Conservation (phyloP, 2,797 vertebrate species). For the Sebastes miniatus region DNA sequence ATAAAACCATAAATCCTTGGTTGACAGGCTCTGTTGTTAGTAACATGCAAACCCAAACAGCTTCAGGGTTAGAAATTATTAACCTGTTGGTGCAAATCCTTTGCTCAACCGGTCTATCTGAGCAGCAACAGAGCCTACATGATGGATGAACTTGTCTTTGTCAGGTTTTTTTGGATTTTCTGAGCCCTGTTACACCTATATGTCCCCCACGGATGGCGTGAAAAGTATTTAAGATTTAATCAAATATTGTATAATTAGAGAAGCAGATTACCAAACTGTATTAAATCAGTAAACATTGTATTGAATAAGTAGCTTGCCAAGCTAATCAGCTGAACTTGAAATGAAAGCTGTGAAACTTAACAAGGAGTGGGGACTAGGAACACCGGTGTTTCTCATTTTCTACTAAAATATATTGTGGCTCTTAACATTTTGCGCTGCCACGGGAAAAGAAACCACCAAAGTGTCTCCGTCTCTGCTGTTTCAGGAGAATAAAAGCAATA, state of each 20-base stretch:
- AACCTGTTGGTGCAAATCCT: conserved; percentile 12
- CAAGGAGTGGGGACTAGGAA: neutral
- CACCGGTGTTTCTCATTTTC: neutral
- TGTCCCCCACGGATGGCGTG: too few relatives aligned
- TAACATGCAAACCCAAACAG: neutral
- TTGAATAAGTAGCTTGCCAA: too few relatives aligned
- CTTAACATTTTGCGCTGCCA: neutral
- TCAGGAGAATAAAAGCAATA: neutral
- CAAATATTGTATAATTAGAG: neutral
- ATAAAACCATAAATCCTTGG: neutral
- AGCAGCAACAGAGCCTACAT: neutral
- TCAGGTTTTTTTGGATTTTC: neutral
- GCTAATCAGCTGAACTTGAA: neutral
- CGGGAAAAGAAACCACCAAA: neutral
- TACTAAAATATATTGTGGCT: neutral
- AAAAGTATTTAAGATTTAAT: neutral
- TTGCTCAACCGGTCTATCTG: neutral
- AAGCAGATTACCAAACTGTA: neutral
- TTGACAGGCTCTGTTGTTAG: neutral
- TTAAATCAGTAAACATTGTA: neutral
- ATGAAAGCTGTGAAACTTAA: conserved; percentile 9
- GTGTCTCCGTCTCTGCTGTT: neutral
- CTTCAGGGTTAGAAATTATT: neutral
- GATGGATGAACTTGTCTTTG: neutral
- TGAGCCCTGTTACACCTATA: neutral